A percentile compares a stretch with the other conserved stretches of the same genome.
Conservation (phyloP, 2,888 invertebrate species). For the Argyresthia goedartella region DNA sequence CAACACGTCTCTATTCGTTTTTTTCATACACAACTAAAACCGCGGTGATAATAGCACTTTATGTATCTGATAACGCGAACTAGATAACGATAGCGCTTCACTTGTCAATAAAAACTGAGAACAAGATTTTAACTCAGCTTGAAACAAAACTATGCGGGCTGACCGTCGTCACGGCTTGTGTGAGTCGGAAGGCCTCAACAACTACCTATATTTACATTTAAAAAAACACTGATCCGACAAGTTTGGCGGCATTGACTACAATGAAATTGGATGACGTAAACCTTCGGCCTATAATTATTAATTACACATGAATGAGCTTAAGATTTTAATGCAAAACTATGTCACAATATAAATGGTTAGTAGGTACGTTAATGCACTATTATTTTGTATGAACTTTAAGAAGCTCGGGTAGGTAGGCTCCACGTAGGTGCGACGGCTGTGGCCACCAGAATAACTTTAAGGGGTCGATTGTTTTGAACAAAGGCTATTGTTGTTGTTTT, state of each 20-base stretch:
- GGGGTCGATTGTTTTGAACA: conserved; percentile 46
- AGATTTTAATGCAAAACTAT: not conserved
- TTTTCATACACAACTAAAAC: conserved; percentile 31
- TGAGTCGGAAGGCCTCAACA: conserved; percentile 36
- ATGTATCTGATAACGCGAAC: not conserved
- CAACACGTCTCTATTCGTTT: conserved; percentile 26
- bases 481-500: conserved; percentile 61
- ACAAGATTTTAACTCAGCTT: too few species aligned
- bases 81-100: too few species aligned
- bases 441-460: conserved; percentile 44
- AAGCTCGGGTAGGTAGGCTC: too few species aligned
- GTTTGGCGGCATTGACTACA: conserved; percentile 35
- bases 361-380: too few species aligned
- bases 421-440: conserved; percentile 35
- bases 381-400: too few species aligned
- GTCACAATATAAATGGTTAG: too few species aligned
- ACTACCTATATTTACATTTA: conserved; percentile 59
- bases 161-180: conserved; percentile 21
- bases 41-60: conserved; percentile 33
- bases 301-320: conserved; percentile 15
- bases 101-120: too few species aligned
- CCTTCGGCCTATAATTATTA: conserved; percentile 23
- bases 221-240: conserved; percentile 55
- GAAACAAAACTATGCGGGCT: too few species aligned
- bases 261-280: conserved; percentile 49